A percentile compares a stretch with the other conserved stretches of the same genome.
phyloP scores from a whole-genome alignment of 1,140 invertebrate genomes.

The Ceratosolen fusciceps region DNA sequence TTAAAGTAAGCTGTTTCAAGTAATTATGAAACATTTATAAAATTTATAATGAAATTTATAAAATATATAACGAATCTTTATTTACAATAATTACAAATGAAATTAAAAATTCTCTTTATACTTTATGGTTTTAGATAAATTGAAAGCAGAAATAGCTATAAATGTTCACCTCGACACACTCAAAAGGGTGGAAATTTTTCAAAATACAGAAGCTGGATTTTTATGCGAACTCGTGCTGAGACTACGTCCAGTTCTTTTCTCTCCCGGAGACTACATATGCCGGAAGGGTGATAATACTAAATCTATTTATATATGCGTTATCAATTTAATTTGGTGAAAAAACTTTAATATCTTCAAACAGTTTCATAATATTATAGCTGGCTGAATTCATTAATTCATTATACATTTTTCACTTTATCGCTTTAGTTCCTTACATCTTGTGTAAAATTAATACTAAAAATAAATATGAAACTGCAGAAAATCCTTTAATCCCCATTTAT shows the following conservation, averaged over 20 bases:
- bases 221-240: constrained; percentile 96
- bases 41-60: too few relatives aligned
- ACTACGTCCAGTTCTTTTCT: constrained; percentile 95
- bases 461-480: too few relatives aligned
- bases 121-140: constrained; percentile 80
- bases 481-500: too few relatives aligned
- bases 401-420: too few relatives aligned
- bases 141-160: constrained; percentile 98
- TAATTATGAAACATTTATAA: too few relatives aligned
- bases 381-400: too few relatives aligned
- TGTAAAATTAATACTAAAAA: too few relatives aligned
- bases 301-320: not conserved
- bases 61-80: not conserved
- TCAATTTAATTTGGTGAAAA: not conserved
- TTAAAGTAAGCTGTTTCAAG: too few relatives aligned
- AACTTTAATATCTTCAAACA: not conserved
- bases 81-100: too few relatives aligned
- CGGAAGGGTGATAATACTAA: constrained; percentile 89
- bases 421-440: too few relatives aligned
- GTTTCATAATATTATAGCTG: too few relatives aligned
- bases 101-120: too few relatives aligned
- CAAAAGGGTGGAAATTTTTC: constrained; percentile 98
- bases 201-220: constrained; percentile 99
- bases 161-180: constrained; percentile 98
- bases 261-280: constrained; percentile 98